A percentile compares a stretch with the other conserved stretches of the same genome.
Conservation (phyloP, 2,797 vertebrate genomes). For the Triplophysa yarkandensis region DNA sequence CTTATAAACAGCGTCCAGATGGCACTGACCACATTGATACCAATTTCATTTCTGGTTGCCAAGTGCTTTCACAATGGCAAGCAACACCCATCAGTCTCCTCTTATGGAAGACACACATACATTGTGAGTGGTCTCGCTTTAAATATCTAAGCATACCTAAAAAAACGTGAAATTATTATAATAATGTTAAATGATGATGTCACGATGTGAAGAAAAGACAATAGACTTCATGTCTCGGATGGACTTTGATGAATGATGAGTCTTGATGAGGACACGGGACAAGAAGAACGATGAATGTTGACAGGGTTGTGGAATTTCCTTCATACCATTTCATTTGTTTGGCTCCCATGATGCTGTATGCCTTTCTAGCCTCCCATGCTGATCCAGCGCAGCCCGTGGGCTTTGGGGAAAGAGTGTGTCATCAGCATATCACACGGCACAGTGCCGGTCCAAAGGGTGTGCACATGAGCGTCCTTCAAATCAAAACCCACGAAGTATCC, state of each 20-base stretch:
- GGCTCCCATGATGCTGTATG: slow-evolving; percentile 76
- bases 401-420: slow-evolving; percentile 67
- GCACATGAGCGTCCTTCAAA: slow-evolving; percentile 58
- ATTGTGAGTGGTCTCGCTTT: background rate
- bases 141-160: slow-evolving; percentile 14
- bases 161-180: too few relatives aligned
- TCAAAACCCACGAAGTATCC: slow-evolving; percentile 64
- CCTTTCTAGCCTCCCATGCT: slow-evolving; percentile 70
- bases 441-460: slow-evolving; percentile 61
- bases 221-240: background rate
- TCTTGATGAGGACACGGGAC: background rate
- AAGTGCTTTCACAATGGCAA: slow-evolving; percentile 47
- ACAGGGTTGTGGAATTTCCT: slow-evolving; percentile 32
- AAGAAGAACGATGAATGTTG: background rate
- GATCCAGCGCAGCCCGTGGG: slow-evolving; percentile 66
- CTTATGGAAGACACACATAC: slow-evolving; percentile 16
- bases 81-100: slow-evolving; percentile 44
- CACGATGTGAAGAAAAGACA: background rate
- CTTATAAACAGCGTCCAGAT: slow-evolving; percentile 28
- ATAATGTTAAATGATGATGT: too few relatives aligned
- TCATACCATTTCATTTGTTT: slow-evolving; percentile 85
- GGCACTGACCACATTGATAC: slow-evolving; percentile 25
- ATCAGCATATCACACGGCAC: slow-evolving; percentile 68
- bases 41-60: slow-evolving; percentile 49
- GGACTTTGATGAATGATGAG: background rate